Evolutionary conservation across 2,888 invertebrate species (phyloP), one percentile per base, ranked within the genome.

Genomic region (Belgica antarctica): DNA sequence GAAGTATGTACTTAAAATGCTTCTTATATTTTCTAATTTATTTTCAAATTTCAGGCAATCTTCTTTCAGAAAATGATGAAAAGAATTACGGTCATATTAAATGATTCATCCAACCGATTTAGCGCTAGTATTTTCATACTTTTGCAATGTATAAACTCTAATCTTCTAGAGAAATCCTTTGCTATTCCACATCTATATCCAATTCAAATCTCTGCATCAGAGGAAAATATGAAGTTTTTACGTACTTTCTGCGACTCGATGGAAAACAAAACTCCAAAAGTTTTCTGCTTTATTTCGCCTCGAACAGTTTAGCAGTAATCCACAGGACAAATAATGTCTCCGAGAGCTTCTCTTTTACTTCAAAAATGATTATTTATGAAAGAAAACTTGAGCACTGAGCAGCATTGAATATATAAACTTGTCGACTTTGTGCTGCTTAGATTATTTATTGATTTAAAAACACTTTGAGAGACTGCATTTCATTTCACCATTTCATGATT

Each of bases 321-420:
- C 65, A 65, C 46, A 36, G 34, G 63, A 63, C 34, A 36, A 62
- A 62, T 62, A 34, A 62, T 15, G 46, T 47, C 25, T 65, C 17
- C 34, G 34, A 8, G 34, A n/a, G n/a, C n/a, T n/a, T 34, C 34
- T 34, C 46, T 46, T 5, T 52, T 52, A 52, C 12, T 31, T 12
- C 5, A 12, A 5, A 31, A 31, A 31, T 8, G 5, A 31, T 31
- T 31, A 31, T 17, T 52, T 52, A 52, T 22, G 52, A 52, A 22
- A 41, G 34, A 31, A 52, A 41, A 41, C 41, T 52, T 52, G n/a
- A n/a, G n/a, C 17, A 52, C 52, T 41, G 41, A 12, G 22, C 7
- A 5, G 34, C 52, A 52, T 52, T 52, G 52, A 52, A 52, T 52
- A n/a, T n/a, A n/a, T n/a, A 19, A 62, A 19, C 36, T 62, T 62